phyloP scores from a whole-genome alignment of 1,140 invertebrate species.

The Cotesia chilonis region DNA sequence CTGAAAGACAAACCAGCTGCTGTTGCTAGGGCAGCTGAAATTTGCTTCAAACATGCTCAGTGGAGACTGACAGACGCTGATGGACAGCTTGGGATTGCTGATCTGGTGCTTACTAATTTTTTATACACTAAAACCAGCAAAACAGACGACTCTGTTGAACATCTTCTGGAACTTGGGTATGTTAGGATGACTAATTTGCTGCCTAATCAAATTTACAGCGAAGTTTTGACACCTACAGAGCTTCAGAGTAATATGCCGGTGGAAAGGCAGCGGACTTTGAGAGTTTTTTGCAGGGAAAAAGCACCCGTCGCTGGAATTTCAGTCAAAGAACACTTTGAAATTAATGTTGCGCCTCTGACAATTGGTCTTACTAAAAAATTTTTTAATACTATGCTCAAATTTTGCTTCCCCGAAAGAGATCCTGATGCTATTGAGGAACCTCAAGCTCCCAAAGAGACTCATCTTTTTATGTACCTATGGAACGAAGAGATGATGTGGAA shows the following conservation, averaged over 20 bases:
- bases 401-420: constrained; percentile 98
- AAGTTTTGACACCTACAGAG: constrained; percentile 89
- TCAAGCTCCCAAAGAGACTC: constrained; percentile 76
- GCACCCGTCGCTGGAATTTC: constrained; percentile 96
- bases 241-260: constrained; percentile 90
- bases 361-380: constrained; percentile 96
- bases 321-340: constrained; percentile 98
- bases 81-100: constrained; percentile 96
- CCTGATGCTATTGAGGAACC: constrained; percentile 81
- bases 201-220: constrained; percentile 93
- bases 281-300: constrained; percentile 89
- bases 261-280: constrained; percentile 79
- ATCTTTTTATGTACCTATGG: constrained; percentile 87
- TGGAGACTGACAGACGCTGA: constrained; percentile 98
- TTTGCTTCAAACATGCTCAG: constrained; percentile 98
- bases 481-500: constrained; percentile 92
- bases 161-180: constrained; percentile 96
- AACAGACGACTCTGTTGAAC: constrained; percentile 96
- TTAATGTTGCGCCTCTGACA: constrained; percentile 92
- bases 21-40: constrained; percentile 91
- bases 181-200: constrained; percentile 94
- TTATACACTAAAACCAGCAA: constrained; percentile 97
- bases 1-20: constrained; percentile 73
- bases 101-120: constrained; percentile 95
- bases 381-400: constrained; percentile 96